Base-by-base conservation (phyloP, 2,888 invertebrate species). In the Torymus texanus region DNA sequence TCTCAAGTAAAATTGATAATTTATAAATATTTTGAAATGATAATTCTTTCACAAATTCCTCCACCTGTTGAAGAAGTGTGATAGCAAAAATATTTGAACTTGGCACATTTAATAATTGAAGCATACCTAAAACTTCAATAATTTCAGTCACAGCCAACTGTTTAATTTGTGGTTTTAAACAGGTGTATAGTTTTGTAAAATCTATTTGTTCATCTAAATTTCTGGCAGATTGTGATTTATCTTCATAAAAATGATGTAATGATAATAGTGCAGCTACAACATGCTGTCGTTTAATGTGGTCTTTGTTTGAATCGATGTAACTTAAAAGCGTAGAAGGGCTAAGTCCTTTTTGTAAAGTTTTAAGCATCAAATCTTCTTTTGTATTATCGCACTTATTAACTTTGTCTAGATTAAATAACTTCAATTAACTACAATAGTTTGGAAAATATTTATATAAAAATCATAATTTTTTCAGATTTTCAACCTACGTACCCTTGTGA, bases 11-110 rank as follows among this genome's bases (percentile, higher is more conserved):
- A 85, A 92, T 93, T 85, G 94, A 92, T 16, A 94, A 75, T 85
- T 94, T 94, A 84, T 93, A 92, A 51, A 95, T 92, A 84, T 95
- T 93, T 2, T 92, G 89, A 24, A 94, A 87, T 80, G 91, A 92
- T 13, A 95, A 85, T 59, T 92, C 86, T 87, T 95, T 94, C 13
- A 95, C 91, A 81, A 92, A 92, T 73, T 92, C 91, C 63, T 94
- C 89, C 16, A 95, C 88, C 58, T 94, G 89, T 85, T 95, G 94
- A 13, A 95, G 90, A 79, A 95, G 88, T 0, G 92, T 92, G 88
- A 94, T 93, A 18, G 93, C 90, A 50, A 95, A 92, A 1, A 92
- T 88, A 63, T 93, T 93, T 56, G 93, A 91, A 0, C 91, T 89
- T 0, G 93, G 92, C 0, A 94, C 92, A 12, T 92, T 91, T 5